Percentiles rank a stretch among this genome's conserved stretches.
These are phyloP conservation scores for Tympanuchus pallidicinctus DNA, from an alignment of 2,113 vertebrate genomes.

Conservation along the genomic window DNA sequence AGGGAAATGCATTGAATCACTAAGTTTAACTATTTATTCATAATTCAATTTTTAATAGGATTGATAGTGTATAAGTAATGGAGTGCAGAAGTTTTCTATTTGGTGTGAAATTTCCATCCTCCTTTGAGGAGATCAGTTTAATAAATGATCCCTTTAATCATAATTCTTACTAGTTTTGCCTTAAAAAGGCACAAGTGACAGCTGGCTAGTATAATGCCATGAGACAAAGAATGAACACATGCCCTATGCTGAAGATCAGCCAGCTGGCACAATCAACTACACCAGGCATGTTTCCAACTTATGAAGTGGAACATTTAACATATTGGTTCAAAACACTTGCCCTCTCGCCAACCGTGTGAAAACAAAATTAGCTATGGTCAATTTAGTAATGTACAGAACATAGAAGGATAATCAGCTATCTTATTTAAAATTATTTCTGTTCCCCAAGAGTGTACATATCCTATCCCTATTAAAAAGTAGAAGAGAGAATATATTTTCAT, in stretches of 20 bases:
- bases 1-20: neutral
- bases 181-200: constrained; percentile 20
- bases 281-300: constrained; percentile 48
- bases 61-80: neutral
- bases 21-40: neutral
- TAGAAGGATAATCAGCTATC: constrained; percentile 18
- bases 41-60: neutral
- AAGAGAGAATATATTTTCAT: neutral
- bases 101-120: neutral
- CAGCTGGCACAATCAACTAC: constrained; percentile 56
- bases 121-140: neutral
- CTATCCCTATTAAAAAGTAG: neutral
- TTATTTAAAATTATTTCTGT: constrained; percentile 30
- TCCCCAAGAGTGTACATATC: neutral
- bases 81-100: neutral
- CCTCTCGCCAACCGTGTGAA: constrained; percentile 46
- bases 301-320: constrained; percentile 44
- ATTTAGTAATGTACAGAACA: constrained; percentile 33
- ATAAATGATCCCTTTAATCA: constrained; percentile 3
- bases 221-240: constrained; percentile 38
- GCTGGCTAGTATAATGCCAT: constrained; percentile 29
- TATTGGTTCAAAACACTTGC: constrained; percentile 51
- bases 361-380: constrained; percentile 45
- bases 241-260: constrained; percentile 35
- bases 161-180: constrained; percentile 6